A percentile compares a stretch with the other conserved stretches of the same genome.
Conservation (phyloP, 2,113 vertebrate species). For the Nycticryphes semicollaris region DNA sequence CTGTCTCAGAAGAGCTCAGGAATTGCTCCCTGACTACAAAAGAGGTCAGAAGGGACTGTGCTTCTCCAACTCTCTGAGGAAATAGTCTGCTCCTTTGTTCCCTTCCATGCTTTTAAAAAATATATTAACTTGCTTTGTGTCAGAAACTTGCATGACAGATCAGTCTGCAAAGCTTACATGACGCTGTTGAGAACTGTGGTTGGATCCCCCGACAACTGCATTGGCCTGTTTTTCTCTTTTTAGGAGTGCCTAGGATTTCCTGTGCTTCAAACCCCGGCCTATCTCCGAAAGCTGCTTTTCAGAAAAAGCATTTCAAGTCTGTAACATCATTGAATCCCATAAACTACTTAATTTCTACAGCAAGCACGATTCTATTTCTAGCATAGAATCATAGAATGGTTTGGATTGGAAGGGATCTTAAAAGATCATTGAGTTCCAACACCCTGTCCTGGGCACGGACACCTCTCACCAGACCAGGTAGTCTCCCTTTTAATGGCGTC, state of each 20-base stretch:
- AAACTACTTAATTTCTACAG: not conserved
- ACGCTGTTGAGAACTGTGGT: not conserved
- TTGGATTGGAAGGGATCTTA: too few relatives aligned
- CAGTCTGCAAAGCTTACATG: not conserved
- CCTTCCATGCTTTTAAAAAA: not conserved
- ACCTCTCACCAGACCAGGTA: too few relatives aligned
- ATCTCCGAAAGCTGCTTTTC: not conserved
- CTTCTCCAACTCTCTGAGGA: conserved; percentile 10
- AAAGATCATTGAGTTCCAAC: too few relatives aligned
- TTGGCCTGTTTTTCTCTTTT: not conserved
- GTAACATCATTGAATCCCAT: not conserved
- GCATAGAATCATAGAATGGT: too few relatives aligned
- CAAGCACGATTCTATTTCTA: not conserved
- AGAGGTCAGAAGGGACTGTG: not conserved
- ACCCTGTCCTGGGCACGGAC: too few relatives aligned
- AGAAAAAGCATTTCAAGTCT: not conserved
- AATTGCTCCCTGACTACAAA: not conserved
- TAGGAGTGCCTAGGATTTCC: not conserved
- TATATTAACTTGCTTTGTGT: not conserved
- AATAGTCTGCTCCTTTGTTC: not conserved
- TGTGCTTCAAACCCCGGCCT: not conserved
- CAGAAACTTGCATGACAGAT: not conserved
- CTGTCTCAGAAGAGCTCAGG: conserved; percentile 13
- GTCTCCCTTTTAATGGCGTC: not conserved
- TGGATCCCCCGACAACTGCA: not conserved